Base-by-base conservation (phyloP, 2,113 vertebrate species). In the Phalacrocorax aristotelis region DNA sequence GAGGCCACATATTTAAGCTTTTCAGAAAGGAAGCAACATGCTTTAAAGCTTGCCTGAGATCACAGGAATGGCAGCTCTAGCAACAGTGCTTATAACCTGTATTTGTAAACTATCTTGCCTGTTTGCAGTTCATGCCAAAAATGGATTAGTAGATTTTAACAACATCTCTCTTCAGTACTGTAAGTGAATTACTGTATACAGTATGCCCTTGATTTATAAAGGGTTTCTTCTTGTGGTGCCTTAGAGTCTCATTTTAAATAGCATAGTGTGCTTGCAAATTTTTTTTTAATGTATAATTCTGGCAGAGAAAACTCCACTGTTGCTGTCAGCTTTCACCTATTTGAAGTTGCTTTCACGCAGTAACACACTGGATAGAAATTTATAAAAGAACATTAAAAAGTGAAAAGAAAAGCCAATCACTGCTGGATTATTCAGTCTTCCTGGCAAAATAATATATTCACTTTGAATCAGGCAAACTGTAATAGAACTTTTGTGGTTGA, bases 211-310 rank as follows among this genome's bases (percentile, higher is more conserved):
- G 75, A 71, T 93, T 96, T 94, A 64, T 64, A 58, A 93, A 84
- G 60, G 25, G 62, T 74, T 94, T 95, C 78, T 95, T 87, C 79
- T 72, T 58, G 11, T 87, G 95, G 88, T 96, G 94, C 91, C 97
- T 36, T 30, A 17, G 15, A 76, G 91, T 94, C 91, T 89, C 72
- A 89, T 88, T 84, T 95, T 92, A 83, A 83, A 79, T 38, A 82
- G 18, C 26, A 15, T 38, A 65, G 64, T 1, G 0, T 83, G 34
- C 75, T 90, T 89, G 38, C 46, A 87, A 29, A n/a, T 64, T 36
- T 83, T 83, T 76, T 60, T 92, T 76, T 10, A 21, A 82, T 71
- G 36, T 18, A 3, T 80, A 51, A 34, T 95, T 72, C 65, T 76
- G 51, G 51, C 58, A 71, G 70, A 80, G 64, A 91, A 78, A 72